Evolutionary conservation across 2,113 vertebrate species (phyloP).

Genomic region (Lycaon pictus): DNA sequence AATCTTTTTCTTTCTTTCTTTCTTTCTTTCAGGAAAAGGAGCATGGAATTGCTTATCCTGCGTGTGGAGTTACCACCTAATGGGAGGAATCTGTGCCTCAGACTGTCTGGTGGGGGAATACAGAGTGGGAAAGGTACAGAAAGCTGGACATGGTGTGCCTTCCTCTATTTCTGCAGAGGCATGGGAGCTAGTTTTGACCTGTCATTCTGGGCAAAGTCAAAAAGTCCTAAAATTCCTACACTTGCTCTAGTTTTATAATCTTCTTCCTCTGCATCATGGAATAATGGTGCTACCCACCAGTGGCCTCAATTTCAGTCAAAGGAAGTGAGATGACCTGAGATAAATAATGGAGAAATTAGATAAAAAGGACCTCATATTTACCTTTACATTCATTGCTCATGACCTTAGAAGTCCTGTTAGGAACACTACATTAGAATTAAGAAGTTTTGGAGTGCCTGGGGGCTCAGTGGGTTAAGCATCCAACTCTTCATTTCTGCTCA

Average conservation of each 20-base stretch:
- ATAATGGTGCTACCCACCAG: background rate
- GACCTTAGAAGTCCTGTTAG: background rate
- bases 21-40: constrained; percentile 83
- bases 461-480: background rate
- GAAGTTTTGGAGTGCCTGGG: background rate
- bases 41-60: constrained; percentile 89
- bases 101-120: constrained; percentile 91
- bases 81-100: constrained; percentile 86
- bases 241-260: background rate
- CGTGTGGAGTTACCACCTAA: constrained; percentile 89
- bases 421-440: background rate
- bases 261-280: background rate
- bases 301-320: background rate
- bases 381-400: background rate
- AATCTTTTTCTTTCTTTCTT: background rate
- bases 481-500: background rate
- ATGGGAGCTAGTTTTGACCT: background rate
- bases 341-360: background rate
- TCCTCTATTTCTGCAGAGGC: too few relatives aligned
- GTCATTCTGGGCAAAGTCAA: background rate
- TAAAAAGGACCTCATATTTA: background rate
- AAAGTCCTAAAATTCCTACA: background rate
- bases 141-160: background rate
- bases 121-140: constrained; percentile 85
- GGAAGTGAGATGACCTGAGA: background rate